Evolutionary conservation across 2,113 vertebrate species (phyloP).

Genomic region (Podiceps cristatus): DNA sequence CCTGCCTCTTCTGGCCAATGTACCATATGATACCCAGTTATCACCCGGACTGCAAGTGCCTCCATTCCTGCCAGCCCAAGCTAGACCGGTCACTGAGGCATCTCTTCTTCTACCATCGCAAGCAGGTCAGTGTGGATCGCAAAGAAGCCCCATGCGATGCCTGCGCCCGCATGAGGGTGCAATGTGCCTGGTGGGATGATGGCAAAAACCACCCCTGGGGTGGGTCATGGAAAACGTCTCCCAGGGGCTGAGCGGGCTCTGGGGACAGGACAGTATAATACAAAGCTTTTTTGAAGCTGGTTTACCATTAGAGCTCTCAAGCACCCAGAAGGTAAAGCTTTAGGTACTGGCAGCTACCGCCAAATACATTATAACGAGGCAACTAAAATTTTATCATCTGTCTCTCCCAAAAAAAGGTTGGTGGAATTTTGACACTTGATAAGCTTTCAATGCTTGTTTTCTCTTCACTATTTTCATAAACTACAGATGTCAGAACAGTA

Average conservation of each 20-base stretch:
- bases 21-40: too few relatives aligned
- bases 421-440: neutral
- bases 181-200: accelerated
- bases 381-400: neutral
- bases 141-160: accelerated
- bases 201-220: neutral
- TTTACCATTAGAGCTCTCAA: neutral
- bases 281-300: neutral
- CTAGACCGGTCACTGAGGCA: too few relatives aligned
- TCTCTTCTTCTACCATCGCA: neutral
- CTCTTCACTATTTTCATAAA: neutral
- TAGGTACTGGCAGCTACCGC: neutral
- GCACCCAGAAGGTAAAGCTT: neutral
- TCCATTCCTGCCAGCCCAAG: too few relatives aligned
- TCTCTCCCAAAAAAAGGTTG: neutral
- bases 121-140: accelerated
- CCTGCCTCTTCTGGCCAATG: too few relatives aligned
- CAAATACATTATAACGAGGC: neutral
- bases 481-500: neutral
- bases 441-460: neutral
- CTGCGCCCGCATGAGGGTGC: accelerated
- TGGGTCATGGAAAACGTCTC: neutral
- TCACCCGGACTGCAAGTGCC: too few relatives aligned
- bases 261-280: neutral
- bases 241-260: neutral